A percentile compares a stretch with the other conserved stretches of the same genome.
Evolutionary conservation across 35 echinoderm and acorn worm species (phyloP).

Genomic region (Ophiothrix spiculata): DNA sequence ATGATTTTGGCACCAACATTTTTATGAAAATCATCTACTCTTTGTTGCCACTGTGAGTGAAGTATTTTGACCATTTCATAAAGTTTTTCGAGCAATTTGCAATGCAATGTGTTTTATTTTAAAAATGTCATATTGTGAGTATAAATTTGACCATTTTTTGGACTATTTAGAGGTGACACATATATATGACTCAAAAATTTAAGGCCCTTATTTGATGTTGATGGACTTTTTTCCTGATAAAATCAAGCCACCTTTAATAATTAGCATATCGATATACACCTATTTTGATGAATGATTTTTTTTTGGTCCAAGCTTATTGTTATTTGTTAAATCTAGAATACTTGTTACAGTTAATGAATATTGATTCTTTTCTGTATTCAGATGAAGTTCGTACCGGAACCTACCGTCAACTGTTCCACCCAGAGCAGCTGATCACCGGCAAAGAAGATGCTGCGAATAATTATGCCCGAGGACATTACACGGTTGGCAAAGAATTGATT

Average conservation of each 20-base stretch:
- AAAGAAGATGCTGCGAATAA: no score
- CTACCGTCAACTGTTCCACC: no score
- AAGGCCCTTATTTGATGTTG: not conserved
- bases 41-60: not conserved
- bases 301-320: not conserved
- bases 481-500: slow-evolving; percentile 42
- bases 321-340: not conserved
- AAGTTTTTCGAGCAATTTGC: no score
- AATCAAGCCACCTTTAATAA: not conserved
- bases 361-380: not conserved
- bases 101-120: no score
- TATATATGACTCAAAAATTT: not conserved
- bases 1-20: no score
- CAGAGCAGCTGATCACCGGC: no score
- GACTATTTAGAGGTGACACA: no score
- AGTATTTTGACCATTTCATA: not conserved
- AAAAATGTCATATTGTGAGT: no score
- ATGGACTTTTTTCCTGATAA: not conserved
- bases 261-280: not conserved
- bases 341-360: not conserved
- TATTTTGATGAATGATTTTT: not conserved
- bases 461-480: no score
- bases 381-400: slow-evolving; percentile 62
- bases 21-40: not conserved
- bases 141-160: no score